These are phyloP conservation scores for Ictinia mississippiensis DNA, from an alignment of 2,797 vertebrate genomes.

Conservation along the genomic window DNA sequence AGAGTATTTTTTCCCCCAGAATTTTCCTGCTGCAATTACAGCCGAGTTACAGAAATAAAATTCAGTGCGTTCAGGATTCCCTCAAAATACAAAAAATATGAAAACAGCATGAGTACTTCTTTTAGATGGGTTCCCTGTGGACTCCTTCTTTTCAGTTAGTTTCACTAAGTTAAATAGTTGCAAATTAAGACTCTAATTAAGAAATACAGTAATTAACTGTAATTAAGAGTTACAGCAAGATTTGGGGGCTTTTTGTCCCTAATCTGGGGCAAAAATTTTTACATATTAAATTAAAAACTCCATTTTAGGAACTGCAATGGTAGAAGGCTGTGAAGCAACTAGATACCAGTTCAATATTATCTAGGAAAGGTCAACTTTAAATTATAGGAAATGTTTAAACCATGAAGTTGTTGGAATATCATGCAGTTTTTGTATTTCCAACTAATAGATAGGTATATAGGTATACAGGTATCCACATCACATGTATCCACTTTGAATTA, in stretches of 20 bases:
- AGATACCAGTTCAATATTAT: not conserved
- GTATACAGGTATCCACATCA: not conserved
- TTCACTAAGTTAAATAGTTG: not conserved
- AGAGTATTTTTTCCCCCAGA: too few species aligned
- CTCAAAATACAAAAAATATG: not conserved
- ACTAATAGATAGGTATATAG: not conserved
- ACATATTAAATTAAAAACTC: not conserved
- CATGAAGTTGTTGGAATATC: not conserved
- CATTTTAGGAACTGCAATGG: not conserved
- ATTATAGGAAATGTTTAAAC: not conserved
- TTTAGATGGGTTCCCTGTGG: not conserved
- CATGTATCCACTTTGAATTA: not conserved
- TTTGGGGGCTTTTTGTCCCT: not conserved
- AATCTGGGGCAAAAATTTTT: not conserved
- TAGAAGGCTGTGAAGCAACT: not conserved
- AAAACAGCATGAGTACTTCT: not conserved
- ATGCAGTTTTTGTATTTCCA: not conserved
- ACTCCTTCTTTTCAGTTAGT: not conserved
- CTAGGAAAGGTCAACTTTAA: constrained; percentile 22
- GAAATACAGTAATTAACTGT: constrained; percentile 40
- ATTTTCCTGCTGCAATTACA: not conserved
- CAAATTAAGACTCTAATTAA: constrained; percentile 40
- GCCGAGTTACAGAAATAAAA: not conserved
- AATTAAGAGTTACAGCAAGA: constrained; percentile 29
- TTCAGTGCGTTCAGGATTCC: not conserved